Base-by-base conservation (phyloP, 2,888 invertebrate species). In the Dioctria linearis region DNA sequence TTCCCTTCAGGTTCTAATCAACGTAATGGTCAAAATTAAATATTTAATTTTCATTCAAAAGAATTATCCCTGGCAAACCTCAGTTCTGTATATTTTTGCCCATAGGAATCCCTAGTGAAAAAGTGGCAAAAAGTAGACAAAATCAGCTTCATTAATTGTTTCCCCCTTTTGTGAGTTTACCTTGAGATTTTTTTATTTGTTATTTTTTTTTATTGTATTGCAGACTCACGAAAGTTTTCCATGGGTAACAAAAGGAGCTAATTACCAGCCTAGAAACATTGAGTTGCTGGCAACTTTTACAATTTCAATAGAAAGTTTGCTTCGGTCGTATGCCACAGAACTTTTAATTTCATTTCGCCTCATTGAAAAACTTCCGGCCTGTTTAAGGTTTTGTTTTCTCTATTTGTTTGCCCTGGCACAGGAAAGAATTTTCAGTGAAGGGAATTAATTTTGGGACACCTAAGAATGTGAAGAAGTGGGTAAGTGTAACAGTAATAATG, bases 61-160 rank as follows among this genome's bases (percentile, higher is more conserved):
- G 13, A 46, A 67, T 54, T 54, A n/a, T 54, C 54, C 54, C 11
- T 54, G 11, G 11, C 54, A 54, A 54, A 54, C 54, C 54, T 54
- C 54, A 37, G 37, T 51, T 69, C 3, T 51, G 37, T n/a, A 69
- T 51, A 69, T 69, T 51, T 69, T 37, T 67, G 49, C 51, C 69
- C 37, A 25, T 25, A 25, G 25, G 25, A 25, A 25, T 25, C 25
- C 2, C 25, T 25, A 39, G 5, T 1, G 54, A 37, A 37, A 69
- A 51, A 69, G 49, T 51, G 51, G 51, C 54, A 69, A 69, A 69
- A 63, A 63, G 42, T n/a, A 49, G 76, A 63, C 25, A 59, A 76
- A 76, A 63, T 76, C 76, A 49, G 76, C 63, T 76, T 76, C 76
- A 76, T 76, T 76, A 76, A 76, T 76, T 76, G 76, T 76, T 76